phyloP scores from a whole-genome alignment of 2,113 vertebrate genomes.

The Paramisgurnus dabryanus region DNA sequence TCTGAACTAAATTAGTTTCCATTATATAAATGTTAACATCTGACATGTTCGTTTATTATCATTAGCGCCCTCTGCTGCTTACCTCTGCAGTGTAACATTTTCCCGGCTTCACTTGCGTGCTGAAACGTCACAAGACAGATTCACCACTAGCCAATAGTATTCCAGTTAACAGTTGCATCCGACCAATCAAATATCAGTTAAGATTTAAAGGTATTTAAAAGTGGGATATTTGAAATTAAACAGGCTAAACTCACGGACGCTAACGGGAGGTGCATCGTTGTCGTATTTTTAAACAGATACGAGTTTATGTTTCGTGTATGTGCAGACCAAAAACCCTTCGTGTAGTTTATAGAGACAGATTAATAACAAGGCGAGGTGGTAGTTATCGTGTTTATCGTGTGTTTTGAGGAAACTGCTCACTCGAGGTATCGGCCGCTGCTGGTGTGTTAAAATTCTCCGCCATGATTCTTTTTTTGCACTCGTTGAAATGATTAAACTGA shows the following conservation, averaged over 20 bases:
- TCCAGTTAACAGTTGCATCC: not conserved
- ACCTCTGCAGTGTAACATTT: not conserved
- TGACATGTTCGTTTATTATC: no score
- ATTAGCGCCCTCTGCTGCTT: not conserved
- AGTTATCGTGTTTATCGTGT: not conserved
- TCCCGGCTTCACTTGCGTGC: conserved; percentile 6
- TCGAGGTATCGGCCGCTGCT: not conserved
- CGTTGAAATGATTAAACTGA: no score
- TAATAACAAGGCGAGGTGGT: not conserved
- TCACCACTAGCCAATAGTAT: conserved; percentile 62
- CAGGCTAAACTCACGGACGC: not conserved
- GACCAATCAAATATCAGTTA: conserved; percentile 63
- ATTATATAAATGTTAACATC: no score
- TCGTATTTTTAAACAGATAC: no score
- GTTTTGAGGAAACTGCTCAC: not conserved
- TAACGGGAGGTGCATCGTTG: fast-evolving
- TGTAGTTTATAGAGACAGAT: not conserved
- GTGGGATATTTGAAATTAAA: conserved; percentile 74
- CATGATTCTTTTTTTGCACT: no score
- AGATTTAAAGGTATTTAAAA: conserved; percentile 68
- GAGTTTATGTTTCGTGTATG: no score
- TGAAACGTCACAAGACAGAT: not conserved
- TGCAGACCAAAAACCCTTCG: no score
- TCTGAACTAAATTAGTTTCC: no score
- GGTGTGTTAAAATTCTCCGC: no score